Evolutionary conservation across 2,113 vertebrate genomes (phyloP).

Genomic region (Ageneiosus marmoratus): DNA sequence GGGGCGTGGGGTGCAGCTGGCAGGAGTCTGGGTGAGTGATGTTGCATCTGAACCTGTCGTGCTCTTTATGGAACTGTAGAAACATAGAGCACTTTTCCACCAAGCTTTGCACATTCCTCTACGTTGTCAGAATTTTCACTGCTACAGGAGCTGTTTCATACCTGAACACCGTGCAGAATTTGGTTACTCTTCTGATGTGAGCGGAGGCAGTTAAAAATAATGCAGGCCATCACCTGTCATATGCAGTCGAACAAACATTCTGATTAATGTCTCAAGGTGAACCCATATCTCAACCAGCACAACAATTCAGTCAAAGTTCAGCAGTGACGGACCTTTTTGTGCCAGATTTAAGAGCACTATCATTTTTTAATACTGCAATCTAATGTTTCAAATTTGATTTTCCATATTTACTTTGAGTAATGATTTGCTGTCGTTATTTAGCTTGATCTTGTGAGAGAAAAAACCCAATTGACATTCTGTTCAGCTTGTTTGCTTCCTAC

Average conservation of each 20-base stretch:
- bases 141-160: not conserved
- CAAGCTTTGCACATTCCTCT: not conserved
- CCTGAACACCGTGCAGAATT: not conserved
- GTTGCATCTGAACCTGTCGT: constrained; percentile 29
- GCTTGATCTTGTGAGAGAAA: not conserved
- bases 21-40: constrained; percentile 79
- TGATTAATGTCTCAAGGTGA: not conserved
- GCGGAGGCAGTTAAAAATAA: not conserved
- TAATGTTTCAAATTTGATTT: not conserved
- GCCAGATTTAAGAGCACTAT: not conserved
- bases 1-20: constrained; percentile 81
- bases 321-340: not conserved
- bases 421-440: not conserved
- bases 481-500: not conserved
- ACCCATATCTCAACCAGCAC: no score
- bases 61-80: not conserved
- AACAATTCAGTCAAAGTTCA: not conserved
- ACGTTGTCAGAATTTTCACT: not conserved
- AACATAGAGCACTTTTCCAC: not conserved
- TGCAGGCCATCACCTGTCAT: not conserved
- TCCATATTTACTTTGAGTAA: not conserved
- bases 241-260: not conserved
- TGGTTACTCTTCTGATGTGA: not conserved
- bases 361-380: not conserved
- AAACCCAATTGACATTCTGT: not conserved